phyloP scores from a whole-genome alignment of 2,888 invertebrate genomes.

The Antheraea assamensis region DNA sequence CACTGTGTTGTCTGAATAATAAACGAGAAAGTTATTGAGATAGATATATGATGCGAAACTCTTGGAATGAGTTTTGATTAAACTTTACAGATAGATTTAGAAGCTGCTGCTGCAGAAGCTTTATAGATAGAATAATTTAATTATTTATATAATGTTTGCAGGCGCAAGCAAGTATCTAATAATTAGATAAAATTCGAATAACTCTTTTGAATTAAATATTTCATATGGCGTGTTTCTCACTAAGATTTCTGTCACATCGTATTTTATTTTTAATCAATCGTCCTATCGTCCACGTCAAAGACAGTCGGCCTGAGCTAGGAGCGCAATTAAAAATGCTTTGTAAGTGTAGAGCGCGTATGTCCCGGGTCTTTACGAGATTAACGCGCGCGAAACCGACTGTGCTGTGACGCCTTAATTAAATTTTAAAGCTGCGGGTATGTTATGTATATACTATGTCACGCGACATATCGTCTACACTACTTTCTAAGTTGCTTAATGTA shows the following conservation, averaged over 20 bases:
- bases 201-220: no score
- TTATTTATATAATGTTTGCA: no score
- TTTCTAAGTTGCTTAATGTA: neutral
- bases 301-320: slow-evolving; percentile 51
- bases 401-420: slow-evolving; percentile 64
- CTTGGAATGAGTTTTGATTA: no score
- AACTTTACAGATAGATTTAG: no score
- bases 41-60: no score
- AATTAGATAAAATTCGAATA: no score
- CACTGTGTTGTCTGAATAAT: no score
- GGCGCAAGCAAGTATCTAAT: no score
- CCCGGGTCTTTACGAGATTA: slow-evolving; percentile 63
- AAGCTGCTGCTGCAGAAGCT: no score
- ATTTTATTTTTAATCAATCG: slow-evolving; percentile 67
- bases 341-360: slow-evolving; percentile 57
- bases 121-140: no score
- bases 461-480: neutral
- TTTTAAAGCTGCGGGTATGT: slow-evolving; percentile 40
- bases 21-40: no score
- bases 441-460: slow-evolving; percentile 17
- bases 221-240: neutral
- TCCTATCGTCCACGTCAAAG: slow-evolving; percentile 56
- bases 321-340: slow-evolving; percentile 76
- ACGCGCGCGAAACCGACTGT: slow-evolving; percentile 60
- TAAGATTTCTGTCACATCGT: neutral